These are phyloP conservation scores for Phataginus tricuspis DNA, from an alignment of 2,797 vertebrate genomes.

Conservation along the genomic window DNA sequence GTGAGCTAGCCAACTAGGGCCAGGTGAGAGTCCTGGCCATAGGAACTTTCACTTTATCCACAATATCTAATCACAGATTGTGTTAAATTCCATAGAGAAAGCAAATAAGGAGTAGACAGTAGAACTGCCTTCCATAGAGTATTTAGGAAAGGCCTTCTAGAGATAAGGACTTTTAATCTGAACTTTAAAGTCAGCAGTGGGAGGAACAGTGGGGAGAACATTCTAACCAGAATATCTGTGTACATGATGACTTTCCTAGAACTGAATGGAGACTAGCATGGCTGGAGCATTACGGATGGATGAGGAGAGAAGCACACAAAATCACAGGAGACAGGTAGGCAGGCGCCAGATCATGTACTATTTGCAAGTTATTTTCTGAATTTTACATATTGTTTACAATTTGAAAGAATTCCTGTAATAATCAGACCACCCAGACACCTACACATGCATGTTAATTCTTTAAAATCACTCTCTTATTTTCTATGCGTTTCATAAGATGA, in stretches of 20 bases:
- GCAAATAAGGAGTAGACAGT: neutral
- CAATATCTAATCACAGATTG: neutral
- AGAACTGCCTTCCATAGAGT: neutral
- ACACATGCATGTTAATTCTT: neutral
- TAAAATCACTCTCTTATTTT: neutral
- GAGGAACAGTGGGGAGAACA: neutral
- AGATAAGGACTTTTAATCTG: neutral
- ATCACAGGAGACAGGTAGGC: rapidly evolving
- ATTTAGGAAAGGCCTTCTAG: neutral
- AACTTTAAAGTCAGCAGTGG: neutral
- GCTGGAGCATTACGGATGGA: neutral
- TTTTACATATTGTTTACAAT: neutral
- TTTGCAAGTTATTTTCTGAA: neutral
- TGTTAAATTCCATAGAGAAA: neutral
- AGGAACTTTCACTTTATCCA: too few species aligned
- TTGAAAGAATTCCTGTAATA: neutral
- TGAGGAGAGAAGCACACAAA: neutral
- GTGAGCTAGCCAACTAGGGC: too few species aligned
- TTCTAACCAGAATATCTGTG: neutral
- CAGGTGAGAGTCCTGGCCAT: too few species aligned
- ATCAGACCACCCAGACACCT: neutral
- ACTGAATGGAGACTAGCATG: neutral
- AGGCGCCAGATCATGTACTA: too few species aligned
- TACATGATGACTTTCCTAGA: neutral
- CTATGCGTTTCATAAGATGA: neutral